Conservation (phyloP, 2,797 vertebrate species). For the Etheostoma nigrum region DNA sequence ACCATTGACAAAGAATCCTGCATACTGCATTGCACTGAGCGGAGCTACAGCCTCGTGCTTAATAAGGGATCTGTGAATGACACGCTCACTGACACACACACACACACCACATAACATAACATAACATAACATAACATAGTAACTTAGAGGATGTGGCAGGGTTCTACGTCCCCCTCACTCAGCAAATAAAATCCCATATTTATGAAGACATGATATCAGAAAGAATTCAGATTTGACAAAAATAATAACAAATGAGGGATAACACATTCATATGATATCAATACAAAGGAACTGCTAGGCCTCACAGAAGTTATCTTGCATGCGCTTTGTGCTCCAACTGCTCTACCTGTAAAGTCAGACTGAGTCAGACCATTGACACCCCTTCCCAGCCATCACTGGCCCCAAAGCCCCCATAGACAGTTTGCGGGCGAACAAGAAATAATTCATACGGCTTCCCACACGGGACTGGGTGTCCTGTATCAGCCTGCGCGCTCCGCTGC, state of each 20-base stretch:
- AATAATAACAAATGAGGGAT: not conserved
- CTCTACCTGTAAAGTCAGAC: slow-evolving; percentile 40
- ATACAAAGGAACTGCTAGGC: not conserved
- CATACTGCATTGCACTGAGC: slow-evolving; percentile 63
- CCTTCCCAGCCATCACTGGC: slow-evolving; percentile 55
- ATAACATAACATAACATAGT: not conserved
- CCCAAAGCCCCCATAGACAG: slow-evolving; percentile 74
- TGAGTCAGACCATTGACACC: slow-evolving; percentile 70
- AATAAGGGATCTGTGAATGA: slow-evolving; percentile 74
- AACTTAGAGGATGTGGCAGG: not conserved
- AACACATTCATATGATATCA: not conserved
- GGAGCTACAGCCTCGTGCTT: slow-evolving; percentile 54
- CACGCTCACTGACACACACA: slow-evolving; percentile 41
- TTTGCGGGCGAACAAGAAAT: slow-evolving; percentile 87
- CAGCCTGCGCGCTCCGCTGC: slow-evolving; percentile 87
- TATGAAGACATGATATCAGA: not conserved
- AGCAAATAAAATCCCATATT: not conserved
- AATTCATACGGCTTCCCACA: slow-evolving; percentile 92
- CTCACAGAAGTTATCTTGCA: slow-evolving; percentile 37
- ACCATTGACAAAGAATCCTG: slow-evolving; percentile 81
- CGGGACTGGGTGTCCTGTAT: slow-evolving; percentile 90
- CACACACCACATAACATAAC: slow-evolving; percentile 23
- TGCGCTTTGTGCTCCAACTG: slow-evolving; percentile 16
- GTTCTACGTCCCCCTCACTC: slow-evolving; percentile 6
- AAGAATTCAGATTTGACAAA: not conserved